Conservation (phyloP, 2,113 vertebrate genomes). For the Odocoileus hemionus region DNA sequence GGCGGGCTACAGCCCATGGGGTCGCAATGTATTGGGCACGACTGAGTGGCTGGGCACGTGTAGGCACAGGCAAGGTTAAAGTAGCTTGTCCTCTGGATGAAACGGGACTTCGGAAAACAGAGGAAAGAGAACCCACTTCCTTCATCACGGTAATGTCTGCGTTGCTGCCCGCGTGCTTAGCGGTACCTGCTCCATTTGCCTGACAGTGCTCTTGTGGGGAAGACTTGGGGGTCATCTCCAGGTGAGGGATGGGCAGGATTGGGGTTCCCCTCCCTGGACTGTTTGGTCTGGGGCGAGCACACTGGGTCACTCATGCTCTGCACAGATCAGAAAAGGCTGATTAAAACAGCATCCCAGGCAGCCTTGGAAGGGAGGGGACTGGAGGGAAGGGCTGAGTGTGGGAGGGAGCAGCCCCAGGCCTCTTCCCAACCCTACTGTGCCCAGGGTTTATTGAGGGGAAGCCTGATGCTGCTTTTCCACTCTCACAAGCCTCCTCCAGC, state of each 20-base stretch:
- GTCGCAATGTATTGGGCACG: not conserved
- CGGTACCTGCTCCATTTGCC: not conserved
- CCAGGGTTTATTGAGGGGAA: accelerated
- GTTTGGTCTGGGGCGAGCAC: not conserved
- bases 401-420: not conserved
- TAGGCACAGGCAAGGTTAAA: not conserved
- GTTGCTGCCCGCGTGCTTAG: not conserved
- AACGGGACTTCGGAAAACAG: not conserved
- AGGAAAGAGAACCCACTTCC: not conserved
- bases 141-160: not conserved
- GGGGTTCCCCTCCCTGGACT: not conserved
- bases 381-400: not conserved
- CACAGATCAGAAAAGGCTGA: not conserved
- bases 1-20: not conserved
- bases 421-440: not conserved
- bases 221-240: not conserved
- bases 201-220: not conserved
- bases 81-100: not conserved
- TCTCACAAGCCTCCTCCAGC: not conserved
- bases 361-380: not conserved
- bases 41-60: not conserved
- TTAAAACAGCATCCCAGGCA: not conserved
- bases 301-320: not conserved
- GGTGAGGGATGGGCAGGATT: not conserved
- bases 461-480: not conserved